phyloP scores from a whole-genome alignment of 1,140 invertebrate species.

The Drosophila mojavensis region DNA sequence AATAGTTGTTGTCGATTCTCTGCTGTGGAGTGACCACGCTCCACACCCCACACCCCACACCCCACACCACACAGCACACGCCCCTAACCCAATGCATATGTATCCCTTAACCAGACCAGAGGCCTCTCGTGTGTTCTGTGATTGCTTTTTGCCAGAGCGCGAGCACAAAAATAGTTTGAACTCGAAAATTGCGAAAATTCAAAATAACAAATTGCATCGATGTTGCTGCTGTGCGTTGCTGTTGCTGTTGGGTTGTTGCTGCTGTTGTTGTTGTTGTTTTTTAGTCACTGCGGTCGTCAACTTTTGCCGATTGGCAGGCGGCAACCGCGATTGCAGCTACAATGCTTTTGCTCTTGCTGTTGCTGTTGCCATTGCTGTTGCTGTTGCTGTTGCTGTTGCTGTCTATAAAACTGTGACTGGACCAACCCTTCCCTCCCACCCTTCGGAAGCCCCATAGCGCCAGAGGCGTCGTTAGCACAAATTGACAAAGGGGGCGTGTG shows the following conservation, averaged over 20 bases:
- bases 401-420: constrained; percentile 66
- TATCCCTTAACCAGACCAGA: constrained; percentile 10
- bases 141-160: constrained; percentile 54
- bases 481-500: constrained; percentile 54
- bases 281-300: constrained; percentile 68
- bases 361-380: constrained; percentile 19
- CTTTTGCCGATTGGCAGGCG: constrained; percentile 76
- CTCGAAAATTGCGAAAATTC: constrained; percentile 74
- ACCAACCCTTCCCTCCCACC: constrained; percentile 19
- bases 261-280: constrained; percentile 47
- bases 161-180: constrained; percentile 59
- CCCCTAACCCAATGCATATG: neutral
- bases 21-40: neutral
- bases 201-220: constrained; percentile 79
- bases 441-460: constrained; percentile 34
- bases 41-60: neutral
- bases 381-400: constrained; percentile 24
- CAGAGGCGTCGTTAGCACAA: constrained; percentile 73
- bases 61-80: neutral
- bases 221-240: constrained; percentile 35
- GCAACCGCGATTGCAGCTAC: constrained; percentile 71
- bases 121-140: constrained; percentile 37
- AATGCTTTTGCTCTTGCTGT: constrained; percentile 21
- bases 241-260: constrained; percentile 32
- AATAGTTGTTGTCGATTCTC: constrained; percentile 51